phyloP scores from a whole-genome alignment of 2,797 vertebrate species.

The Prionace glauca region DNA sequence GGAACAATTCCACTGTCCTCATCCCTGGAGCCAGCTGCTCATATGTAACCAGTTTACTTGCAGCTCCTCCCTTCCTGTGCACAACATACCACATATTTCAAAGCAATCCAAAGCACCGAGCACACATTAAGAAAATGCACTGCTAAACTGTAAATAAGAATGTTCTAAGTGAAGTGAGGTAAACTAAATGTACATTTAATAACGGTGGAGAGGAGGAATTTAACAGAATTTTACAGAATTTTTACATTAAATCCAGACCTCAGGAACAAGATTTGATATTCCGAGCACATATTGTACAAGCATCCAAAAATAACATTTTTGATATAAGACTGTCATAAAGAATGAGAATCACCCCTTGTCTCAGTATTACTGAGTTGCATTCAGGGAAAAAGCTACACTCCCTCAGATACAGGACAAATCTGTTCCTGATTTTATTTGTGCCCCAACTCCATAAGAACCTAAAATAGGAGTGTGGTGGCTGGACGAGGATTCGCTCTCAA shows the following conservation, averaged over 20 bases:
- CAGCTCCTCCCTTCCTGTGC: constrained; percentile 33
- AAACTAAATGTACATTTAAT: neutral
- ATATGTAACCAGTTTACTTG: constrained; percentile 29
- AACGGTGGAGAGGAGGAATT: neutral
- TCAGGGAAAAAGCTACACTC: too few relatives aligned
- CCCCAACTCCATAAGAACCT: too few relatives aligned
- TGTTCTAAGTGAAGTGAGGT: neutral
- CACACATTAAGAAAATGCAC: neutral
- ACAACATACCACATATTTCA: constrained; percentile 21
- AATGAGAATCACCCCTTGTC: too few relatives aligned
- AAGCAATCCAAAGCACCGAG: neutral
- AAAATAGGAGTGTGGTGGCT: too few relatives aligned
- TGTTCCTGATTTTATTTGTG: too few relatives aligned
- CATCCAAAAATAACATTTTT: too few relatives aligned
- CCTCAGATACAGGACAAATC: too few relatives aligned
- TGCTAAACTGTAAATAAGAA: neutral
- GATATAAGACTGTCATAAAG: too few relatives aligned
- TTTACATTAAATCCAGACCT: neutral
- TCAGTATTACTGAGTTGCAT: too few relatives aligned
- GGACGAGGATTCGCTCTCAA: too few relatives aligned
- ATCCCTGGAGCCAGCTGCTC: neutral
- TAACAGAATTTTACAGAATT: neutral
- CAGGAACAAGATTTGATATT: neutral
- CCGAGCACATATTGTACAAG: too few relatives aligned
- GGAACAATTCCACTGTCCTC: constrained; percentile 4